phyloP scores from a whole-genome alignment of 2,113 vertebrate genomes.

The Aspiorhynchus laticeps region DNA sequence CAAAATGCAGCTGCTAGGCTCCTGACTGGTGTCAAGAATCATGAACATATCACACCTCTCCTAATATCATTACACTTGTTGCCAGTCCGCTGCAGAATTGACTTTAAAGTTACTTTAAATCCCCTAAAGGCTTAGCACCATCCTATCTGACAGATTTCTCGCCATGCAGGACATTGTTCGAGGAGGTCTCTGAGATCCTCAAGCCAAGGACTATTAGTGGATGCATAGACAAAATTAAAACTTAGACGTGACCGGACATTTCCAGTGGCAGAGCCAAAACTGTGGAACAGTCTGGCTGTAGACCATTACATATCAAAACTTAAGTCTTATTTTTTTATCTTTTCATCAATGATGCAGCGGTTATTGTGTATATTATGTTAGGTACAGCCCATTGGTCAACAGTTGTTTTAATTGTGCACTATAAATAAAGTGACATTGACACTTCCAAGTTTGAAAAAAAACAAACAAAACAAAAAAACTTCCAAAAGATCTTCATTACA shows the following conservation, averaged over 20 bases:
- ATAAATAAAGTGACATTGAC: neutral
- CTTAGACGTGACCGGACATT: neutral
- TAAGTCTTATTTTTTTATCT: neutral
- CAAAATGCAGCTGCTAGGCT: neutral
- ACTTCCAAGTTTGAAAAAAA: no score
- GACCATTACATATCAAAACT: neutral
- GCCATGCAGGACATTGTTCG: no score
- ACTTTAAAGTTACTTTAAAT: neutral
- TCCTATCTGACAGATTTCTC: no score
- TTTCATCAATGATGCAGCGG: neutral
- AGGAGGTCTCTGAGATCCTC: neutral
- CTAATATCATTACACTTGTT: neutral
- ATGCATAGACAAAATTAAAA: neutral
- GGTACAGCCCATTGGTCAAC: neutral
- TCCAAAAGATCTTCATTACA: no score
- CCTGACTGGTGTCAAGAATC: neutral
- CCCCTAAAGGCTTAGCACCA: neutral
- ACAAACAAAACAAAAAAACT: no score
- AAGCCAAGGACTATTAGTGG: neutral
- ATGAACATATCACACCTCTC: neutral
- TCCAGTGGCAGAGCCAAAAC: neutral
- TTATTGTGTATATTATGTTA: neutral
- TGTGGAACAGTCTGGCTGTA: neutral
- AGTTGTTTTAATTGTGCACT: neutral
- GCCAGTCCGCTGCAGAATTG: neutral